Evolutionary conservation across 2,113 vertebrate species (phyloP), one percentile per base, ranked within the genome.

Genomic region (Epinephelus moara): DNA sequence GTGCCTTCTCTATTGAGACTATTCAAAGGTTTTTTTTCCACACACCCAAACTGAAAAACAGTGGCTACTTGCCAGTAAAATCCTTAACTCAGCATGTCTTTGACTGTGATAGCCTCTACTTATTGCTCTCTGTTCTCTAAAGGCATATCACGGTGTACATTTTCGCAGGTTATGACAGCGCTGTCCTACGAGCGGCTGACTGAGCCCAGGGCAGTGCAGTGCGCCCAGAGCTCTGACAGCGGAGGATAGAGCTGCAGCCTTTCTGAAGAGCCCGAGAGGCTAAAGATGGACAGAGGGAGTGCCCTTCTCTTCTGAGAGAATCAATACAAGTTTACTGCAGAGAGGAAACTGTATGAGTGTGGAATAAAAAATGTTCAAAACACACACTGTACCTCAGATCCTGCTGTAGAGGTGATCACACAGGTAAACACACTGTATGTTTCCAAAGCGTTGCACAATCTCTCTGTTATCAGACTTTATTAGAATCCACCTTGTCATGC

Each of bases 121-220:
- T 73, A 74, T 79, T 33, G 40, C 74, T 53, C 56, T 63, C 50
- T 64, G 40, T 85, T 78, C 68, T 78, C 75, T 27, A 13, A 81
- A 84, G 81, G 30, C 67, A 73, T 57, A 61, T 72, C 67, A 62
- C 3, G 8, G 37, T 52, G 62, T 90, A n/a, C 33, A 10, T 78
- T 63, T 82, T 45, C 53, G 8, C 88, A 97, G 96, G 90, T 96
- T 57, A 96, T 97, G 96, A 94, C 95, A 19, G 91, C 62, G 15
- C 70, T 96, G 66, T 97, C 96, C 45, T 97, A 96, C 33, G 80
- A 90, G 1, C 95, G 94, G 11, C 91, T 97, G 84, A 84, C 93
- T n/a, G 95, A 96, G 83, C 93, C 94, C 19, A 88, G 68, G 69
- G 85, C 71, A 0, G 87, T 87, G 60, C 89, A 91, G 77, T 82